Percentiles rank a stretch among this genome's conserved stretches.
Evolutionary conservation across 2,888 invertebrate genomes (phyloP).

Genomic region (Parascotia fuliginaria): DNA sequence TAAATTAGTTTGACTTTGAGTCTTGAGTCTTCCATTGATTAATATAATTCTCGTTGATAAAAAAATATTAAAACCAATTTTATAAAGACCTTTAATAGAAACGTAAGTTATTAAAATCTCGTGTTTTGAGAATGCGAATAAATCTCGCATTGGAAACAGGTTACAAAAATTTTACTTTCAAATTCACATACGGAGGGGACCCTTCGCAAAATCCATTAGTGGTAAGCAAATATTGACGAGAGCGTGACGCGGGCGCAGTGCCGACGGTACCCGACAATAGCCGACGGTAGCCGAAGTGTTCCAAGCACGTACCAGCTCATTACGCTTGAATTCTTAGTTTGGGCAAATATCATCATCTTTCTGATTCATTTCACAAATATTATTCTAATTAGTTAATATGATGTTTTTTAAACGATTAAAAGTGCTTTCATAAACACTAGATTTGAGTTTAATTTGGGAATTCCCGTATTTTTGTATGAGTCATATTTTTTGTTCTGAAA

Average conservation of each 20-base stretch:
- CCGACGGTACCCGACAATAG: slow-evolving; percentile 7
- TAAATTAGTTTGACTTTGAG: too few relatives aligned
- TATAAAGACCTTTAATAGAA: too few relatives aligned
- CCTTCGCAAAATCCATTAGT: slow-evolving; percentile 65
- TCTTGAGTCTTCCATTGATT: too few relatives aligned
- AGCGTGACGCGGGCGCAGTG: slow-evolving; percentile 42
- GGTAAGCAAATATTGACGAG: slow-evolving; percentile 59
- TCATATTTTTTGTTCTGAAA: too few relatives aligned
- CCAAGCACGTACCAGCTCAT: slow-evolving; percentile 30
- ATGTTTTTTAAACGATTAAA: slow-evolving; percentile 1
- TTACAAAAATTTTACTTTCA: slow-evolving; percentile 38
- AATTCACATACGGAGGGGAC: slow-evolving; percentile 32
- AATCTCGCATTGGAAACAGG: slow-evolving; percentile 3
- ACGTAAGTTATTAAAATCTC: neutral
- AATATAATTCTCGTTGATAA: too few relatives aligned
- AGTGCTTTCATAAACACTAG: neutral
- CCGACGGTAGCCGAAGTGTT: slow-evolving; percentile 35
- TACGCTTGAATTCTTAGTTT: slow-evolving; percentile 36
- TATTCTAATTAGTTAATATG: slow-evolving; percentile 18
- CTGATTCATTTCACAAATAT: slow-evolving; percentile 35
- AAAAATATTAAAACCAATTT: too few relatives aligned
- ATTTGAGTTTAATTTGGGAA: neutral
- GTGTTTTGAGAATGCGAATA: neutral
- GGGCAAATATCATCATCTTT: slow-evolving; percentile 31
- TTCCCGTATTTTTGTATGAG: neutral